A percentile compares a stretch with the other conserved stretches of the same genome.
Conservation (phyloP, 2,113 vertebrate genomes). For the Piprites chloris region DNA sequence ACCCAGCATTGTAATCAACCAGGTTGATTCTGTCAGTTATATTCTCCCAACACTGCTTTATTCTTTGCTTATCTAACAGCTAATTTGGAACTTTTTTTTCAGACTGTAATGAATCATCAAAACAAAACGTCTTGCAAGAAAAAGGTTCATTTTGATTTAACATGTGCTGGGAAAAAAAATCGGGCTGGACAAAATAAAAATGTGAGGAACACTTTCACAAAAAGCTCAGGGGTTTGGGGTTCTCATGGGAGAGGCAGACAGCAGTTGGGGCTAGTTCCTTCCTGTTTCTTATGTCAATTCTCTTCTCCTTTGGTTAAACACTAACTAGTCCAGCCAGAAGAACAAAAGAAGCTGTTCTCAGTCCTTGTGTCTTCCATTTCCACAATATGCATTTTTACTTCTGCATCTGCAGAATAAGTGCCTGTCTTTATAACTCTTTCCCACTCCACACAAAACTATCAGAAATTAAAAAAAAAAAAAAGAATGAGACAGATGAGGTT, state of each 20-base stretch:
- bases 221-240: not conserved
- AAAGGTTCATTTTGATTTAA: not conserved
- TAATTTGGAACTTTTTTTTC: not conserved
- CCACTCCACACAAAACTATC: not conserved
- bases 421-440: not conserved
- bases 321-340: not conserved
- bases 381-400: not conserved
- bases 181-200: not conserved
- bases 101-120: not conserved
- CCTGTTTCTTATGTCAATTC: not conserved
- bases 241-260: not conserved
- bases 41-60: not conserved
- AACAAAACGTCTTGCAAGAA: not conserved
- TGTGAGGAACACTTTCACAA: not conserved
- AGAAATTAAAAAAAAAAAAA: not conserved
- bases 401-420: not conserved
- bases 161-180: not conserved
- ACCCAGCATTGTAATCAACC: slow-evolving; percentile 46
- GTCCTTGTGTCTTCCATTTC: not conserved
- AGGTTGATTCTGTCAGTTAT: not conserved
- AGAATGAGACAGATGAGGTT: not conserved
- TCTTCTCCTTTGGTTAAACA: not conserved
- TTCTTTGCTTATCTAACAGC: slow-evolving; percentile 2
- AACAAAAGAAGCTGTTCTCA: not conserved
- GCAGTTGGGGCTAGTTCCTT: not conserved